A percentile compares a stretch with the other conserved stretches of the same genome.
Conservation (phyloP, 1,140 invertebrate genomes). For the Gryllus bimaculatus region DNA sequence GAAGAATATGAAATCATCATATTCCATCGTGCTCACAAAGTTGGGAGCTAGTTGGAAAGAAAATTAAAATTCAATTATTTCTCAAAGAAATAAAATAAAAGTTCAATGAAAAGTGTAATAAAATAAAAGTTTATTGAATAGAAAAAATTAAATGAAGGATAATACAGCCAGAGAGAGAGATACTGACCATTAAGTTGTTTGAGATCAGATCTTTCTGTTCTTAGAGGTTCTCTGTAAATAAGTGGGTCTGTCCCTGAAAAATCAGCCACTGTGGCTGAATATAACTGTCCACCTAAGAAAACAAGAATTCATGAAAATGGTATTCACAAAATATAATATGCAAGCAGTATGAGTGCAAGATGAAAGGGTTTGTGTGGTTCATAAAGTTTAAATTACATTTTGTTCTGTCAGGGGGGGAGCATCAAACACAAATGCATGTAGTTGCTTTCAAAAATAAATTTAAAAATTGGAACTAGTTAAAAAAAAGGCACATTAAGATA, state of each 20-base stretch:
- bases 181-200: constrained; percentile 61
- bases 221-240: constrained; percentile 75
- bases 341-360: no score
- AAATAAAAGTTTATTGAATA: no score
- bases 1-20: constrained; percentile 91
- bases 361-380: no score
- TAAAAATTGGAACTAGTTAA: no score
- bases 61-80: neutral
- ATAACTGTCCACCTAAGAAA: constrained; percentile 70
- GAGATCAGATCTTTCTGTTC: constrained; percentile 75
- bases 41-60: constrained; percentile 57
- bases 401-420: no score
- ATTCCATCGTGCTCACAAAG: constrained; percentile 89
- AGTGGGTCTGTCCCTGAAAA: constrained; percentile 85
- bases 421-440: no score
- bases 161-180: constrained; percentile 13
- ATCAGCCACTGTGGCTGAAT: constrained; percentile 90
- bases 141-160: no score
- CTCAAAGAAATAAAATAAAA: neutral
- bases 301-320: neutral
- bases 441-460: no score
- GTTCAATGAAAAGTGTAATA: neutral
- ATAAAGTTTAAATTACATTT: no score
- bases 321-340: no score
- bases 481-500: neutral